Percentiles rank a stretch among this genome's conserved stretches.
phyloP scores from a whole-genome alignment of 2,888 invertebrate species.

The Melanostoma mellinum region DNA sequence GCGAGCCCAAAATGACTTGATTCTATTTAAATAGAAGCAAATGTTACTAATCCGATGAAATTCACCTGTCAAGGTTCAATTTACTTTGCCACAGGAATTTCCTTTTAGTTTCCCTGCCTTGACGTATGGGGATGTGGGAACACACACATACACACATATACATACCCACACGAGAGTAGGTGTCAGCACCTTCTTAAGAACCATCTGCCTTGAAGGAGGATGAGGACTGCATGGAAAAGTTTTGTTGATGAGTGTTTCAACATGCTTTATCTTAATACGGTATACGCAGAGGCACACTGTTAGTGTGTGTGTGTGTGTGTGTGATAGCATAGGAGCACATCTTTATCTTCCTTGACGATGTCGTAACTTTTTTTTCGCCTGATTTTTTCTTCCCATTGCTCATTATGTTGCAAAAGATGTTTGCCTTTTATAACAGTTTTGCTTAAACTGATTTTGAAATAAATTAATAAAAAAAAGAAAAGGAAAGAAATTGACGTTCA shows the following conservation, averaged over 20 bases:
- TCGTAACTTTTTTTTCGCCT: not conserved
- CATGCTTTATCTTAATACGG: constrained; percentile 52
- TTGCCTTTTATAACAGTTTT: constrained; percentile 14
- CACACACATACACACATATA: not conserved
- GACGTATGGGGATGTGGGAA: not conserved
- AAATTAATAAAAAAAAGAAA: constrained; percentile 1
- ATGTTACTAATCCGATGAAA: constrained; percentile 4
- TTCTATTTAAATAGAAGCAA: not conserved
- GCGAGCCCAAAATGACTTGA: too few species aligned
- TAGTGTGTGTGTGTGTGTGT: not conserved
- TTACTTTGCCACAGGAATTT: constrained; percentile 32
- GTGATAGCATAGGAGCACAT: not conserved
- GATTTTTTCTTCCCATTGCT: not conserved
- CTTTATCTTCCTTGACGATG: constrained; percentile 7
- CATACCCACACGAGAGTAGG: not conserved
- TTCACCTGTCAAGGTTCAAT: constrained; percentile 43
- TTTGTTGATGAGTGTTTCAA: constrained; percentile 69
- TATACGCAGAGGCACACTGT: not conserved
- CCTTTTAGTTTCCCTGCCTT: not conserved
- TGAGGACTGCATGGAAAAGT: constrained; percentile 43
- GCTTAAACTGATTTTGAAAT: not conserved
- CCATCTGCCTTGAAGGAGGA: constrained; percentile 36
- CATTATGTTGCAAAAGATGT: not conserved
- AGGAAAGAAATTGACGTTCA: not conserved
- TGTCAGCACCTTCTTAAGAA: constrained; percentile 33